Evolutionary conservation across 2,113 vertebrate species (phyloP), one percentile per base, ranked within the genome.

Genomic region (Cheirogaleus medius): DNA sequence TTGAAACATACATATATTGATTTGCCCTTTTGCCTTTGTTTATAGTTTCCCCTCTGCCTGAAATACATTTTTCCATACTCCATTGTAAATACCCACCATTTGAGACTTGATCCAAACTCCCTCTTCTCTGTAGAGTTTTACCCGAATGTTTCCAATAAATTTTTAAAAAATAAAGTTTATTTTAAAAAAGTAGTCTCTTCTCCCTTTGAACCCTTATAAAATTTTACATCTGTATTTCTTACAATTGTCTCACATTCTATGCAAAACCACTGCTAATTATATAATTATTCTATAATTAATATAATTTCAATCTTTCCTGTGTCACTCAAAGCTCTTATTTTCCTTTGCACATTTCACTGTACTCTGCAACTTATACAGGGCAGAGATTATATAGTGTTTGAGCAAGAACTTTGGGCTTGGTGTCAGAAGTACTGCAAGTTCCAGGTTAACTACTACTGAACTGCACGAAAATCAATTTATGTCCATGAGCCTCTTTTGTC

Each of bases 271-370:
- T 87, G 15, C 12, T 91, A 82, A 87, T 90, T 80, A 74, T 34
- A 69, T 49, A 90, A 77, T 52, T 88, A 92, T 68, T 69, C 60
- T 60, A n/a, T 58, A 89, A 69, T 84, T 84, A 84, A 69, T 85
- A 58, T 76, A 83, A 88, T 81, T 63, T 66, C 49, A 66, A 7
- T 17, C 1, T 87, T 39, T 91, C 49, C 13, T 32, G 15, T 49
- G 44, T 90, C 9, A 77, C 6, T 63, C 42, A 74, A 71, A 92
- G 64, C 20, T 52, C n/a, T 52, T 37, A n/a, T 32, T 86, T 77
- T 95, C 27, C 74, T 83, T n/a, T 68, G 52, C 12, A 86, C 86
- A 60, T 11, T 21, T 82, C 25, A 49, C 18, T 25, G 2, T 80
- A 12, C 32, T 56, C 34, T 14, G 8, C 5, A 93, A 6, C 2